phyloP scores from a whole-genome alignment of 2,888 invertebrate species.

The Eilema sororculum region DNA sequence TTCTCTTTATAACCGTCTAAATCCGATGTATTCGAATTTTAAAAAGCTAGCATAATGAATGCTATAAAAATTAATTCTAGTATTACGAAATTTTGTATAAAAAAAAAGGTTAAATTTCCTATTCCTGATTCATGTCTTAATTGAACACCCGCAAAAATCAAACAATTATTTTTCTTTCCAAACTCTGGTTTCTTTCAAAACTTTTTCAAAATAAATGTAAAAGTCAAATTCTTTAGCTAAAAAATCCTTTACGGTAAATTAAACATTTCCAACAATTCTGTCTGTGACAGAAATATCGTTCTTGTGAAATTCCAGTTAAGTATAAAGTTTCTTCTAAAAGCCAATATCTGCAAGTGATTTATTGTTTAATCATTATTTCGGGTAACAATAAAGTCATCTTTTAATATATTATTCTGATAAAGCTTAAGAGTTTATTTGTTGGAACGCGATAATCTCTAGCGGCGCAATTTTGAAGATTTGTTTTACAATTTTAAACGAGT shows the following conservation, averaged over 20 bases:
- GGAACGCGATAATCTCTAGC: background rate
- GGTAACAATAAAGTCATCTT: background rate
- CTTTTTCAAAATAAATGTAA: background rate
- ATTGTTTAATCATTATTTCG: background rate
- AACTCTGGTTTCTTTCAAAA: background rate
- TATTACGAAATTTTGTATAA: too few relatives aligned
- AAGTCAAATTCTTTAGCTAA: background rate
- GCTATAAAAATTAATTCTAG: too few relatives aligned
- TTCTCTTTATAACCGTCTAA: too few relatives aligned
- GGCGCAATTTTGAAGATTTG: too few relatives aligned
- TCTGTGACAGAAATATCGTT: background rate
- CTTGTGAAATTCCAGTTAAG: background rate
- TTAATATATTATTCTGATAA: background rate
- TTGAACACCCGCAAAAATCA: background rate
- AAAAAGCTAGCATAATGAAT: too few relatives aligned
- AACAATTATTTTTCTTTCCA: conserved; percentile 1
- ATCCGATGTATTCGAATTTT: too few relatives aligned
- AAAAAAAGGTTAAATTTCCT: background rate
- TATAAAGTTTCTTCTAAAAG: background rate
- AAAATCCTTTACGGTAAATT: background rate
- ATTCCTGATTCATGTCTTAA: background rate
- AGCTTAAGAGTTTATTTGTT: background rate
- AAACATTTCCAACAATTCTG: background rate
- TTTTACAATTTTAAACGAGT: too few relatives aligned
- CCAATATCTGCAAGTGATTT: background rate